Conservation (phyloP, 2,888 invertebrate species). For the Dryocosmus kuriphilus region DNA sequence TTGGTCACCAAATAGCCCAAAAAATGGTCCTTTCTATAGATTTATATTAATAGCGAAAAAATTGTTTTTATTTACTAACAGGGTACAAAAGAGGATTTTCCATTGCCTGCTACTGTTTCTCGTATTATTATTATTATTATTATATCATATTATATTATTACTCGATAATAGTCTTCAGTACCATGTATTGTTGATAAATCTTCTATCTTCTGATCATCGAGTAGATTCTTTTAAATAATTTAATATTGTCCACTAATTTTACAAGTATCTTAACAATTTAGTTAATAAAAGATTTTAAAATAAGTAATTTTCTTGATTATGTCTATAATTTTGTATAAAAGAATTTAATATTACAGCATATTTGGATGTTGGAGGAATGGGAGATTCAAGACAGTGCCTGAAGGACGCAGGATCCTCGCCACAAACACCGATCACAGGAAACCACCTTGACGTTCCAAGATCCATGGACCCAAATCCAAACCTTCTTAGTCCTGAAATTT, state of each 20-base stretch:
- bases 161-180: not conserved
- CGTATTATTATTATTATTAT: not conserved
- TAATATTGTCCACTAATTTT: not conserved
- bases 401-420: conserved; percentile 82
- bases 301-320: not conserved
- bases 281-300: not conserved
- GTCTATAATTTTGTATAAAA: conserved; percentile 25
- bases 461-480: conserved; percentile 86
- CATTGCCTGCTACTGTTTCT: not conserved
- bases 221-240: not conserved
- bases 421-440: conserved; percentile 81
- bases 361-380: conserved; percentile 78
- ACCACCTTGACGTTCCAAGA: conserved; percentile 89
- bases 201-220: not conserved
- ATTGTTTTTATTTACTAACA: no score
- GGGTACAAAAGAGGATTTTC: not conserved
- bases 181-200: not conserved
- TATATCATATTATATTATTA: no score
- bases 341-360: conserved; percentile 78
- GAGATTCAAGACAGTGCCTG: conserved; percentile 83
- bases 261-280: not conserved
- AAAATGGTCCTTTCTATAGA: no score
- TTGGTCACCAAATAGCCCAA: no score
- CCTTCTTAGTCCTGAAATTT: conserved; percentile 89
- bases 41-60: no score